phyloP scores from a whole-genome alignment of 2,113 vertebrate species.

The Brienomyrus brachyistius region DNA sequence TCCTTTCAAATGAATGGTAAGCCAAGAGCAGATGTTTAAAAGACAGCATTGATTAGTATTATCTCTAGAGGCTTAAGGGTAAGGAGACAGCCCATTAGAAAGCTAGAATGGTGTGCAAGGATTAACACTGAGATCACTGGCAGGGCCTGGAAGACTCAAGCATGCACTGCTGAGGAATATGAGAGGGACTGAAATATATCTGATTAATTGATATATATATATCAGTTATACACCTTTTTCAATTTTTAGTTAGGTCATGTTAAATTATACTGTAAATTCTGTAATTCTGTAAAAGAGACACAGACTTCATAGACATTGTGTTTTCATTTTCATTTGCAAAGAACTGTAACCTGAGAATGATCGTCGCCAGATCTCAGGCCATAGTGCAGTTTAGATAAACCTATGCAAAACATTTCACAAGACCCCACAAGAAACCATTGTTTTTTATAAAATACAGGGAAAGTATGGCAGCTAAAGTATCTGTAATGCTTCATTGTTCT shows the following conservation, averaged over 20 bases:
- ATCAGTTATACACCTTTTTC: not conserved
- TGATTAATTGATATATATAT: not conserved
- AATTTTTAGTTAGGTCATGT: not conserved
- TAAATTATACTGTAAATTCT: not conserved
- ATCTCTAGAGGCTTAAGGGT: not conserved
- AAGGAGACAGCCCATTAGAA: not conserved
- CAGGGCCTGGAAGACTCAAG: not conserved
- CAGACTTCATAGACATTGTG: not conserved
- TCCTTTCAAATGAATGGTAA: not conserved
- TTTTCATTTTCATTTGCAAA: not conserved
- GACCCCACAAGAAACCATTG: not conserved
- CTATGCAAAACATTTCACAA: not conserved
- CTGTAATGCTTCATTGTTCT: not conserved
- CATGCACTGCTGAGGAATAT: not conserved
- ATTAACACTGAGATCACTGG: not conserved
- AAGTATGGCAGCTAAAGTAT: not conserved
- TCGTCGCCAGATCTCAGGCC: not conserved
- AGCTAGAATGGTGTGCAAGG: not conserved
- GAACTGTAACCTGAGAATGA: not conserved
- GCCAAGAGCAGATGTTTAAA: constrained; percentile 5
- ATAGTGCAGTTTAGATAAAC: not conserved
- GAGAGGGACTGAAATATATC: not conserved
- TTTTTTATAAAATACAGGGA: not conserved
- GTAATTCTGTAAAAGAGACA: not conserved
- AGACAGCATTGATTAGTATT: constrained; percentile 3